Evolutionary conservation across 2,113 vertebrate species (phyloP).

Genomic region (Cynocephalus volans): DNA sequence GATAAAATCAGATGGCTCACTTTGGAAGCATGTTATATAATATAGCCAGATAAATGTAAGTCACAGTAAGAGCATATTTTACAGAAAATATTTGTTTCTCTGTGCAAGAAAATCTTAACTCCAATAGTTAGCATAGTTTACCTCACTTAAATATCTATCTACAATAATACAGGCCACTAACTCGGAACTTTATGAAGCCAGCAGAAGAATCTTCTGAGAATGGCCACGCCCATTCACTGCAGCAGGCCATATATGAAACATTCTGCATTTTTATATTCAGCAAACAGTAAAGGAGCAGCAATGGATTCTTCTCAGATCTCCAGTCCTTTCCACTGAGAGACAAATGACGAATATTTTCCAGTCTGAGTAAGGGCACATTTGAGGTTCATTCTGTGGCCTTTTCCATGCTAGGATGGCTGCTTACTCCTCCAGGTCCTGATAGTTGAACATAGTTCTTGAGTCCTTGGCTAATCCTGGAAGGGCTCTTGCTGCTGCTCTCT

Average conservation of each 20-base stretch:
- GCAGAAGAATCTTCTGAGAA: background rate
- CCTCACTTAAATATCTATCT: background rate
- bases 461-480: background rate
- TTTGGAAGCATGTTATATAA: background rate
- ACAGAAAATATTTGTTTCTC: background rate
- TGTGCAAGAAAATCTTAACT: background rate
- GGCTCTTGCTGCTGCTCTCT: background rate
- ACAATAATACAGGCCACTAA: background rate
- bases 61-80: background rate
- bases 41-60: background rate
- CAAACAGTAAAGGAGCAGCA: background rate
- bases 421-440: background rate
- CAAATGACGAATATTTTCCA: rapidly evolving
- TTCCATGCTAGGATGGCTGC: background rate
- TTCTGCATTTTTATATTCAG: rapidly evolving
- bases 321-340: background rate
- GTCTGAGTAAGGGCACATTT: background rate
- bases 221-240: rapidly evolving
- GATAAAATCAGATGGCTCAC: background rate
- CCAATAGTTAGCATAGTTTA: background rate
- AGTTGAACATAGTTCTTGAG: background rate
- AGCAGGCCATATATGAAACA: rapidly evolving
- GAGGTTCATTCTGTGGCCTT: rapidly evolving
- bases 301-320: background rate
- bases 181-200: background rate